Percentiles rank a stretch among this genome's conserved stretches.
These are phyloP conservation scores for Eupeodes latifasciatus DNA, from an alignment of 2,888 invertebrate species.

Conservation along the genomic window DNA sequence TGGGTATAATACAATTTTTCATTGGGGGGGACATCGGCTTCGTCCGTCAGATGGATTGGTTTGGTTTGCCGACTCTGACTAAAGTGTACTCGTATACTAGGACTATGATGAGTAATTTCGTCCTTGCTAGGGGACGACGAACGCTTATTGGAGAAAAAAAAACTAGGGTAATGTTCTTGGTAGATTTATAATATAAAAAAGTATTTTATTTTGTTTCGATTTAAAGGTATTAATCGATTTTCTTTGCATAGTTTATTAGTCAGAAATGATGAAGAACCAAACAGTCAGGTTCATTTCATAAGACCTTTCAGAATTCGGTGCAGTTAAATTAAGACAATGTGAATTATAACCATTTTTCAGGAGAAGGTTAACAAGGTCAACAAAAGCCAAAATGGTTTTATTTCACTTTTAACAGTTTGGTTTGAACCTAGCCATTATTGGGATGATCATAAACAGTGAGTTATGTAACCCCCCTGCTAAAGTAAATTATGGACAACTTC, in stretches of 20 bases:
- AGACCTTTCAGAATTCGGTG: no score
- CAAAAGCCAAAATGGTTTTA: no score
- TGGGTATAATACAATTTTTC: neutral
- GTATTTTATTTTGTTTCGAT: neutral
- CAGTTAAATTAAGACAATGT: no score
- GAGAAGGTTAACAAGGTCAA: no score
- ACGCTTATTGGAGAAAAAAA: neutral
- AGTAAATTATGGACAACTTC: no score
- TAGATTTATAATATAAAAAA: neutral
- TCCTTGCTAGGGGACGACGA: conserved; percentile 25
- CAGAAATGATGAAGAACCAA: neutral
- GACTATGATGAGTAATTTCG: conserved; percentile 18
- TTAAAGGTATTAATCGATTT: neutral
- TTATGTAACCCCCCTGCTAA: no score
- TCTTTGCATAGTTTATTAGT: neutral
- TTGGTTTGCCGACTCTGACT: conserved; percentile 2
- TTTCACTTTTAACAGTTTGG: no score
- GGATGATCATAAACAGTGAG: no score
- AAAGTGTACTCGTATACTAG: neutral
- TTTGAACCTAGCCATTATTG: no score
- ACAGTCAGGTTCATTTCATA: neutral
- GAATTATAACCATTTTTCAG: no score
- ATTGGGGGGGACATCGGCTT: neutral
- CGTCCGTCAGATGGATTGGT: neutral
- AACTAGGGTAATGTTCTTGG: neutral